phyloP scores from a whole-genome alignment of 2,113 vertebrate genomes.

The Arenaria interpres region DNA sequence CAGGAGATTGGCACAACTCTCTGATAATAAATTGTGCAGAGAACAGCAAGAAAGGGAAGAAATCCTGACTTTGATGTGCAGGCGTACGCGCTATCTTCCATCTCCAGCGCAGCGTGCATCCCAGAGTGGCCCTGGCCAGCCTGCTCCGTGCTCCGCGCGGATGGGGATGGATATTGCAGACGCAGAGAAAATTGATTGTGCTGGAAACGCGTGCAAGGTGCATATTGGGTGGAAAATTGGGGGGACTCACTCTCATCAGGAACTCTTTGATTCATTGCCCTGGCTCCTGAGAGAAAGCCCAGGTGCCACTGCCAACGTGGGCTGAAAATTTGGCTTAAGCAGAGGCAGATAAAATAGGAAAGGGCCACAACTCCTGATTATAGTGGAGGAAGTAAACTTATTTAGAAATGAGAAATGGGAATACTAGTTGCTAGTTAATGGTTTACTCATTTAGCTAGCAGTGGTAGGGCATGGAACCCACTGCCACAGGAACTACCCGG shows the following conservation, averaged over 20 bases:
- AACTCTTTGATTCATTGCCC: background rate
- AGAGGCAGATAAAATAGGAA: background rate
- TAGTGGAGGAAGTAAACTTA: background rate
- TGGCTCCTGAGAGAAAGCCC: accelerated
- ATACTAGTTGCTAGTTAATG: background rate
- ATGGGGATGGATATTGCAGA: background rate
- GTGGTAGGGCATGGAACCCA: background rate
- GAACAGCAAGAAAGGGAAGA: slow-evolving; percentile 1
- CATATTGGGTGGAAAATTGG: background rate
- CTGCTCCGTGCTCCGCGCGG: accelerated
- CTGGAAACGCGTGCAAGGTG: background rate
- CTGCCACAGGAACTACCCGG: background rate
- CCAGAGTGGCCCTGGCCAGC: background rate
- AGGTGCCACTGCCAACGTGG: accelerated
- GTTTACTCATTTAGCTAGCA: background rate
- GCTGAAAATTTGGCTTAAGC: background rate
- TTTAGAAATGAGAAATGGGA: background rate
- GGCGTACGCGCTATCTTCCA: background rate
- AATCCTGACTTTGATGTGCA: slow-evolving; percentile 26
- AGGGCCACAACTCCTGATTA: background rate
- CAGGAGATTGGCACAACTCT: background rate
- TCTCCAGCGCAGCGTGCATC: background rate
- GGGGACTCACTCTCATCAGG: background rate
- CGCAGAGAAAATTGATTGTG: background rate
- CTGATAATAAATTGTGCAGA: slow-evolving; percentile 19